Conservation (phyloP, 1,140 invertebrate genomes). For the Linepithema humile region DNA sequence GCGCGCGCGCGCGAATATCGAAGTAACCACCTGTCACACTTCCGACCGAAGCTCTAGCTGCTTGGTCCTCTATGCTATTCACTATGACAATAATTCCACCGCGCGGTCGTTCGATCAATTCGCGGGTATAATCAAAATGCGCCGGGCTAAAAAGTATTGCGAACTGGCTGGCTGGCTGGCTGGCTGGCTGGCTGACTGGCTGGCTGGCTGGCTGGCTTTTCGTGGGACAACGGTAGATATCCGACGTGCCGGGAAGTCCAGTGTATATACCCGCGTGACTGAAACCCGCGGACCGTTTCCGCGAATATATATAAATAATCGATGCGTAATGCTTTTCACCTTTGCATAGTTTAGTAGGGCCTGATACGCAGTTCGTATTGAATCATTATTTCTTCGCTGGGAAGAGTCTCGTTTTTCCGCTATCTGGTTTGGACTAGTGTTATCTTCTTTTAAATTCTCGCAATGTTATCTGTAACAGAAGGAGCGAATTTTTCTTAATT, state of each 20-base stretch:
- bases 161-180: neutral
- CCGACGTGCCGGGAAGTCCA: constrained; percentile 26
- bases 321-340: constrained; percentile 49
- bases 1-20: constrained; percentile 40
- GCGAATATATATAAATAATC: constrained; percentile 39
- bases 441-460: neutral
- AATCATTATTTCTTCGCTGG: neutral
- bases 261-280: constrained; percentile 35
- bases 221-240: constrained; percentile 33
- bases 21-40: constrained; percentile 67
- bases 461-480: neutral
- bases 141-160: constrained; percentile 39
- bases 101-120: constrained; percentile 41
- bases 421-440: neutral
- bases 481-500: neutral
- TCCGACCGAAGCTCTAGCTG: constrained; percentile 62
- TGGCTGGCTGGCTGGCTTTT: constrained; percentile 49
- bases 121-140: constrained; percentile 56
- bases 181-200: no score
- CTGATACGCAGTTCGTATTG: neutral
- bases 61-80: constrained; percentile 45
- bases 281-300: constrained; percentile 31
- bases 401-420: neutral
- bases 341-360: constrained; percentile 48
- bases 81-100: constrained; percentile 57